Evolutionary conservation across 2,113 vertebrate genomes (phyloP).

Genomic region (Osmerus eperlanus): DNA sequence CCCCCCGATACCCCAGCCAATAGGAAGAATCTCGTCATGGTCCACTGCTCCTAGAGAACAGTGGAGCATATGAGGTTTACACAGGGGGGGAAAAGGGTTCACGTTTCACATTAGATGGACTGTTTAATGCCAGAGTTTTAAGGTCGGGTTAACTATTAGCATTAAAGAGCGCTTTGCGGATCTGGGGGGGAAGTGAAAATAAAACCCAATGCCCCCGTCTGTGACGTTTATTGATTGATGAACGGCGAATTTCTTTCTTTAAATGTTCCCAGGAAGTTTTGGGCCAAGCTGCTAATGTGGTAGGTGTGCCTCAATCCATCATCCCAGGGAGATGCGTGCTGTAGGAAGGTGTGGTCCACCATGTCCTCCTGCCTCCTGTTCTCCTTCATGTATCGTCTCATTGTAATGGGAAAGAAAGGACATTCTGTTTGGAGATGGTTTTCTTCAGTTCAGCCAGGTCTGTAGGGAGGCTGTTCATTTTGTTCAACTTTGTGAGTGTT

Average conservation of each 20-base stretch:
- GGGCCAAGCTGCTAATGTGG: slow-evolving; percentile 31
- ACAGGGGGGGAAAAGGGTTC: slow-evolving; percentile 11
- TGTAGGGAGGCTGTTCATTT: background rate
- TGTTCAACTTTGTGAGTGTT: background rate
- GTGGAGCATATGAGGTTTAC: too few relatives aligned
- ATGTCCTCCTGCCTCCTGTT: background rate
- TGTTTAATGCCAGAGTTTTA: slow-evolving; percentile 19
- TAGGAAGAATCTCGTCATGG: too few relatives aligned
- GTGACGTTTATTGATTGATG: slow-evolving; percentile 30
- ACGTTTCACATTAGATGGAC: slow-evolving; percentile 25
- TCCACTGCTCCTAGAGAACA: too few relatives aligned
- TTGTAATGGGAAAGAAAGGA: background rate
- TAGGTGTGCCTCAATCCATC: slow-evolving; percentile 18
- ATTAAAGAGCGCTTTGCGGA: slow-evolving; percentile 16
- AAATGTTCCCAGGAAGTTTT: slow-evolving; percentile 11
- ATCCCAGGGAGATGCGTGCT: background rate
- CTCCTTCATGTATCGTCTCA: slow-evolving; percentile 15
- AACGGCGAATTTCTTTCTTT: slow-evolving; percentile 8
- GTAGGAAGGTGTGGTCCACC: slow-evolving; percentile 31
- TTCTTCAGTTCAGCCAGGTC: too few relatives aligned
- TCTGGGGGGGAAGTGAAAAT: slow-evolving; percentile 7
- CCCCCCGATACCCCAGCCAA: too few relatives aligned
- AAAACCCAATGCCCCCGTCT: background rate
- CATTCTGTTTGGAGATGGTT: too few relatives aligned
- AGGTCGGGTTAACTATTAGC: slow-evolving; percentile 20